Evolutionary conservation across 2,888 invertebrate species (phyloP).

Genomic region (Acrocyrtus sp.): DNA sequence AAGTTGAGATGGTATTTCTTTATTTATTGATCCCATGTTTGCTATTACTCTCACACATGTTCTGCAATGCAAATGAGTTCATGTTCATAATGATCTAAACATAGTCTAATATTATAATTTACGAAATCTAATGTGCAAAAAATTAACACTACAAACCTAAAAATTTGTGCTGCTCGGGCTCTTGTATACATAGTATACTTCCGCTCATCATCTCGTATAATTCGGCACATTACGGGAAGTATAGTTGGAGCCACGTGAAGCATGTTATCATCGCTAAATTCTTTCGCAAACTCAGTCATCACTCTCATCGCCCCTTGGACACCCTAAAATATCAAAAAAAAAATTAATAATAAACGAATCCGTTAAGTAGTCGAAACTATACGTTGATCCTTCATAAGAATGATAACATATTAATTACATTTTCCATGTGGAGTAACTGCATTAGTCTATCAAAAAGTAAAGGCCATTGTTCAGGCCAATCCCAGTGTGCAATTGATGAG

Average conservation of each 20-base stretch:
- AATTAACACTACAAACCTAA: slow-evolving; percentile 64
- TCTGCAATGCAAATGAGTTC: slow-evolving; percentile 64
- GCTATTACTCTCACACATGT: slow-evolving; percentile 72
- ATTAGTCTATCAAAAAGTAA: slow-evolving; percentile 76
- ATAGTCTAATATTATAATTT: not conserved
- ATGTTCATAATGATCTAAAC: not conserved
- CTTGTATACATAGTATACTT: slow-evolving; percentile 72
- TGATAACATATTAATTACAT: slow-evolving; percentile 64
- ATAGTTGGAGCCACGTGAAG: slow-evolving; percentile 76
- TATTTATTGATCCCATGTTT: slow-evolving; percentile 70
- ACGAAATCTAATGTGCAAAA: not conserved
- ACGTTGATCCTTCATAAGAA: too few relatives aligned
- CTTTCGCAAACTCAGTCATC: slow-evolving; percentile 75
- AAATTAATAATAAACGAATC: too few relatives aligned
- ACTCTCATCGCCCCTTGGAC: slow-evolving; percentile 80
- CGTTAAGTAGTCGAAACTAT: too few relatives aligned
- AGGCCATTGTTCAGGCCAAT: slow-evolving; percentile 80
- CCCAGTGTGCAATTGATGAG: slow-evolving; percentile 77
- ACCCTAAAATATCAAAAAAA: too few relatives aligned
- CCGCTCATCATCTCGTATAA: slow-evolving; percentile 73
- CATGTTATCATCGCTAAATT: slow-evolving; percentile 74
- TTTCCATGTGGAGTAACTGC: slow-evolving; percentile 72
- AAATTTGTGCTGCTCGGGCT: slow-evolving; percentile 75
- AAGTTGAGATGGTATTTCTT: slow-evolving; percentile 71
- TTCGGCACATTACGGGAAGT: slow-evolving; percentile 76